A percentile compares a stretch with the other conserved stretches of the same genome.
Evolutionary conservation across 2,797 vertebrate genomes (phyloP).

Genomic region (Tympanoctomys barrerae): DNA sequence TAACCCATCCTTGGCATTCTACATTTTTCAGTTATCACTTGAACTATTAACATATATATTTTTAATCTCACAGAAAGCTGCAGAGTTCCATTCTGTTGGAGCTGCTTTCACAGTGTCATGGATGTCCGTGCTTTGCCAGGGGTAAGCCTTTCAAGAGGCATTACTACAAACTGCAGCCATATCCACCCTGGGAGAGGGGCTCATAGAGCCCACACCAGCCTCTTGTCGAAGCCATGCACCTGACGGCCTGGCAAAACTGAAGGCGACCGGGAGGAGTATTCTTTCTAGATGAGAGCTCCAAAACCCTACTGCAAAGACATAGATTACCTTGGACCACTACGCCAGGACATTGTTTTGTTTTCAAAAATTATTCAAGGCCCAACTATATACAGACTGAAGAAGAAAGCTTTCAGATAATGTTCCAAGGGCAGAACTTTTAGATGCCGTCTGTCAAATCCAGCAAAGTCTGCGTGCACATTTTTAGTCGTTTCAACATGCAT

Average conservation of each 20-base stretch:
- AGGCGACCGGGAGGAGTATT: slow-evolving; percentile 9
- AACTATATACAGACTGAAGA: slow-evolving; percentile 46
- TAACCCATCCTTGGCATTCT: neutral
- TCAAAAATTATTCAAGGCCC: slow-evolving; percentile 31
- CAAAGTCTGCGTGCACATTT: slow-evolving; percentile 44
- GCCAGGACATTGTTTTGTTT: slow-evolving; percentile 48
- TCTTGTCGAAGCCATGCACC: slow-evolving; percentile 21
- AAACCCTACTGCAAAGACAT: neutral
- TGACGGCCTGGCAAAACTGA: neutral
- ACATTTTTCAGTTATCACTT: slow-evolving; percentile 40
- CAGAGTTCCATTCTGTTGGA: neutral
- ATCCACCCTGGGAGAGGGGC: neutral
- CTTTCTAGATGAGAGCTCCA: slow-evolving; percentile 6
- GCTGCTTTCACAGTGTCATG: slow-evolving; percentile 52
- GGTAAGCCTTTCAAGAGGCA: slow-evolving; percentile 56
- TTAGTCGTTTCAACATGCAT: slow-evolving; percentile 45
- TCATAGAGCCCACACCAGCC: neutral
- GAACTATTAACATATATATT: slow-evolving; percentile 47
- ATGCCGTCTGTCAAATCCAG: slow-evolving; percentile 13
- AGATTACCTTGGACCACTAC: slow-evolving; percentile 24
- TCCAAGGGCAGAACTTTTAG: slow-evolving; percentile 70
- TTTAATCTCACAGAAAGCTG: neutral
- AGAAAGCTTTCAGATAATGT: slow-evolving; percentile 37
- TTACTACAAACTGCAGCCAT: neutral
- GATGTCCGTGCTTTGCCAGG: slow-evolving; percentile 10